phyloP scores from a whole-genome alignment of 2,888 invertebrate species.

The Clitarchus hookeri region DNA sequence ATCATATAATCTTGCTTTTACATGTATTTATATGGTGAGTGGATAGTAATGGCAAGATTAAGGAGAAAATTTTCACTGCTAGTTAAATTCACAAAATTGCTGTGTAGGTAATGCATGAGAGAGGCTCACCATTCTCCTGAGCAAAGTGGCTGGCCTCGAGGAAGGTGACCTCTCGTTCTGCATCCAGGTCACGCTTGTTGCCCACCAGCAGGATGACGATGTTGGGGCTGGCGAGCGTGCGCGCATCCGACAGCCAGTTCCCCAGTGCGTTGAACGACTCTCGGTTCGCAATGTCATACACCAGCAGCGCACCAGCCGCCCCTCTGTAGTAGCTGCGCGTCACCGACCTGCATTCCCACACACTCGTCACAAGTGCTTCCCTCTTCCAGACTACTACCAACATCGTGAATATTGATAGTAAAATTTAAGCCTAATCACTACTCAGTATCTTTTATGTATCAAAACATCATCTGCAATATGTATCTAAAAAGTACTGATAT shows the following conservation, averaged over 20 bases:
- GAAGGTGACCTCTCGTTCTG: slow-evolving; percentile 79
- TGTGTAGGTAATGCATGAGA: no score
- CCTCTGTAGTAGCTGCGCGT: slow-evolving; percentile 76
- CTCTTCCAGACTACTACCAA: neutral
- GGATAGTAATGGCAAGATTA: no score
- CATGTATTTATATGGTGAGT: no score
- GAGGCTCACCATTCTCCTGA: slow-evolving; percentile 73
- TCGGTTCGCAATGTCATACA: slow-evolving; percentile 57
- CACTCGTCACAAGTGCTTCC: no score
- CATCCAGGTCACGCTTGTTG: slow-evolving; percentile 82
- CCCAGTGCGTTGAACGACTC: slow-evolving; percentile 59
- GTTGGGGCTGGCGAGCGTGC: slow-evolving; percentile 79
- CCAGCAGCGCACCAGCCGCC: slow-evolving; percentile 58
- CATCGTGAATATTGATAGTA: no score
- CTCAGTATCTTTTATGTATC: no score
- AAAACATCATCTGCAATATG: no score
- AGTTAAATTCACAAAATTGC: no score
- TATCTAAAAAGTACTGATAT: no score
- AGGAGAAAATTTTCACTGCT: no score
- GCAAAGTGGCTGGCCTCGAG: slow-evolving; percentile 83
- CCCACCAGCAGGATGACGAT: slow-evolving; percentile 81
- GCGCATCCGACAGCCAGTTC: slow-evolving; percentile 73
- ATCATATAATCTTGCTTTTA: no score
- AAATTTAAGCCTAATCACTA: no score
- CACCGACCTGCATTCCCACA: slow-evolving; percentile 58